Base-by-base conservation (phyloP, 2,113 vertebrate genomes). In the Saguinus midas region DNA sequence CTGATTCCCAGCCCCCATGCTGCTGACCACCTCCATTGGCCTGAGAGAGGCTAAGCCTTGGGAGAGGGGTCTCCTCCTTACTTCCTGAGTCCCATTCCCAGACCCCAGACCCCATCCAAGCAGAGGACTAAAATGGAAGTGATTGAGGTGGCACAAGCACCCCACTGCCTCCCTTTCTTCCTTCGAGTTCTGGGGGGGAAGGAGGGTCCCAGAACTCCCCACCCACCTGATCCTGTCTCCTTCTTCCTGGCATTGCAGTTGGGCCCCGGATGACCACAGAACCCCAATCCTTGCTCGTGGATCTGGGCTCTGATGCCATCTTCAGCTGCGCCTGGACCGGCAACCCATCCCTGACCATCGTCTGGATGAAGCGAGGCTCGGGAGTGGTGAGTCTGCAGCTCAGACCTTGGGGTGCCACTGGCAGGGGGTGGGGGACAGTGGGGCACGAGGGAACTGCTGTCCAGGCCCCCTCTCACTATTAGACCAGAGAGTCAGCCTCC, bases 301-400 rank as follows among this genome's bases (percentile, higher is more conserved):
- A 99, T 96, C 99, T 99, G 83, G 99, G 99, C 64, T 99, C 99
- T 0, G 99, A 99, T 0, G 99, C 99, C 0, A 97, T 99, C 87
- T 99, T 99, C 98, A 99, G 99, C 98, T 99, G 99, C 12, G 99
- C 99, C 57, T 99, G 99, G 99, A 99, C 99, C 0, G 99, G 99
- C 97, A 99, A 99, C 97, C 99, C 99, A 0, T 99, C 99, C 1
- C 99, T 99, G 55, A 99, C 99, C 94, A 99, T 99, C 0, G 99
- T 99, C 78, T 99, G 99, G 99, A 99, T 99, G 99, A 99, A 99
- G 96, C 98, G 99, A n/a, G 99, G 99, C 82, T 99, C 99, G 0
- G 99, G 99, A 58, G 99, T 99, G 99, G 99, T 99, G 97, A 98
- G 99, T 98, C 50, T 1, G 3, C 37, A 0, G 10, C 70, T 27